phyloP scores from a whole-genome alignment of 2,113 vertebrate species.

The Menidia beryllina region DNA sequence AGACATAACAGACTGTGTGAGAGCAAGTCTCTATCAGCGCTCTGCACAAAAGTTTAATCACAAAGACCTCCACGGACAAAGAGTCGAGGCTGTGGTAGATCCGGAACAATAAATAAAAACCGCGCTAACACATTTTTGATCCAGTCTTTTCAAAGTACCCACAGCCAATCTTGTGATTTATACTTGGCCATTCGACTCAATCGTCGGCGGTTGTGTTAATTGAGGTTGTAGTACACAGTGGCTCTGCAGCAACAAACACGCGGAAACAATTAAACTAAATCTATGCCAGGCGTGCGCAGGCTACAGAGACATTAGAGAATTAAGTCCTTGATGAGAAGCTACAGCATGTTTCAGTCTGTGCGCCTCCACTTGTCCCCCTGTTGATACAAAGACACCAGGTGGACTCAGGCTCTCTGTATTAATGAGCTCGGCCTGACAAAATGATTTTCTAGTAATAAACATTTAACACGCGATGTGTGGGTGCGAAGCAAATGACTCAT shows the following conservation, averaged over 20 bases:
- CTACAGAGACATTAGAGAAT: constrained; percentile 28
- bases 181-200: background rate
- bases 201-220: constrained; percentile 42
- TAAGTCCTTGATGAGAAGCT: constrained; percentile 8
- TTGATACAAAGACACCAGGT: constrained; percentile 16
- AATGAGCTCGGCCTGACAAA: constrained; percentile 28
- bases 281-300: constrained; percentile 38
- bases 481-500: constrained; percentile 24
- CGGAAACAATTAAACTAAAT: constrained; percentile 64
- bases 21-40: background rate
- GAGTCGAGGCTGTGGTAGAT: constrained; percentile 1
- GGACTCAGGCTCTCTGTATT: constrained; percentile 16
- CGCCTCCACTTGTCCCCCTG: constrained; percentile 45
- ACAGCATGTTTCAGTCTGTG: background rate
- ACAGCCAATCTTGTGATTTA: constrained; percentile 31
- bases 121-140: background rate
- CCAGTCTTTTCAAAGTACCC: constrained; percentile 11
- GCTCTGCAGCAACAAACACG: constrained; percentile 57
- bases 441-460: constrained; percentile 24
- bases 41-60: background rate
- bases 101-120: constrained; percentile 8
- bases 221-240: constrained; percentile 57
- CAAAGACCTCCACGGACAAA: background rate
- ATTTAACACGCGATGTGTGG: constrained; percentile 12
- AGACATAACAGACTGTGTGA: background rate